Base-by-base conservation (phyloP, 1,140 invertebrate genomes). In the Achroia grisella region DNA sequence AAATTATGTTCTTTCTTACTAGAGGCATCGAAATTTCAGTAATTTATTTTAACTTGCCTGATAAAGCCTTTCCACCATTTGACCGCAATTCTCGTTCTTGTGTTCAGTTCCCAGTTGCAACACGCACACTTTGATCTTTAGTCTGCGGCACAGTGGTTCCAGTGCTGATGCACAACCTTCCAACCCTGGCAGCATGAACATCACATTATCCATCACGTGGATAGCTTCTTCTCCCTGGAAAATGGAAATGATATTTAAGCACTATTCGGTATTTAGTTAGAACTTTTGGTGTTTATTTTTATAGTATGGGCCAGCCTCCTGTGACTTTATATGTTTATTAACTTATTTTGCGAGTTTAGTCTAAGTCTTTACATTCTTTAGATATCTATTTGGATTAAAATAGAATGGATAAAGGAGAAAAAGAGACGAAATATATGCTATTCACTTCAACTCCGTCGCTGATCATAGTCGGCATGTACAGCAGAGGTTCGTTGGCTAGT, bases 111-210 rank as follows among this genome's bases (percentile, higher is more conserved):
- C 80, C 2, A 87, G 88, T 68, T 95, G 93, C 32, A 95, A 68
- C 40, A 91, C 92, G 70, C 91, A 89, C 1, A 90, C 87, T 51
- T 92, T 90, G 48, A 86, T 85, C 47, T 89, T 86, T 14, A 94
- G 67, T 34, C 90, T 84, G 5, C 74, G 77, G 32, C 89, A 88
- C 1, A 94, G 56, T 3, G 87, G 74, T 61, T 89, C 87, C 59
- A 94, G 56, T 0, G 87, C 86, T 1, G 86, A 61, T 0, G 90
- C 89, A 37, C 89, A 88, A 11, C 94, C 94, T 87, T 97, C 95
- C 32, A 97, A 84, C 10, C 95, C 94, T 42, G 95, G 95, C 31
- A 96, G 76, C 51, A 95, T 88, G 70, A 95, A 94, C 50, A 93
- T 83, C 23, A 77, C 56, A 39, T 54, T 49, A 39, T 86, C 62